A percentile compares a stretch with the other conserved stretches of the same genome.
These are phyloP conservation scores for Brachionus manjavacas DNA, from an alignment of 1,140 invertebrate species.

Conservation along the genomic window DNA sequence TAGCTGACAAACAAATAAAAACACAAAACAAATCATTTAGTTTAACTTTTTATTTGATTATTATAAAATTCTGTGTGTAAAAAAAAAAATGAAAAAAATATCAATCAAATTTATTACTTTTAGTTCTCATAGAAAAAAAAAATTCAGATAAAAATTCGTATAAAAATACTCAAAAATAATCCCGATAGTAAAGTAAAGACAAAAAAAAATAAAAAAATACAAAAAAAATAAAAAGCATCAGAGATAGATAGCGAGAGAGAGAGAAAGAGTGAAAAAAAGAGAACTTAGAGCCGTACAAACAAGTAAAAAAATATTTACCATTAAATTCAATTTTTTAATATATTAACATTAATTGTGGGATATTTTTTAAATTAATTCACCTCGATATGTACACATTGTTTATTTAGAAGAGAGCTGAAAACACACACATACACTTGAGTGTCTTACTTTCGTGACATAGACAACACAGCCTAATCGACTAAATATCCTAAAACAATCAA, in stretches of 20 bases:
- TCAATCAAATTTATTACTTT: background rate
- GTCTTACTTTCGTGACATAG: background rate
- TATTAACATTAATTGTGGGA: background rate
- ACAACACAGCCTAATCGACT: background rate
- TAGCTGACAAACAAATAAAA: background rate
- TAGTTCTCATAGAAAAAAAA: background rate
- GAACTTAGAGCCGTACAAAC: slow-evolving; percentile 15
- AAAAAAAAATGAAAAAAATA: too few relatives aligned
- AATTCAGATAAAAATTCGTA: background rate
- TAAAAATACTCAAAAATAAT: slow-evolving; percentile 8
- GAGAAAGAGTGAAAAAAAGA: background rate
- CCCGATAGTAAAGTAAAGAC: background rate
- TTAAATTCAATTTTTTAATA: background rate
- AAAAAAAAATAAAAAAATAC: background rate
- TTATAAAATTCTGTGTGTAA: slow-evolving; percentile 1
- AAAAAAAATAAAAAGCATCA: background rate
- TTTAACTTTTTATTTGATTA: slow-evolving; percentile 3
- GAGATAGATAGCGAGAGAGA: too few relatives aligned
- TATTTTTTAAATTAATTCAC: background rate
- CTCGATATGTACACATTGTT: background rate
- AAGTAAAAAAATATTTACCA: background rate
- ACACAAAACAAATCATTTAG: background rate
- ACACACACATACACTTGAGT: background rate
- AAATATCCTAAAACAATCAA: background rate
- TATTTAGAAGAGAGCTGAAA: background rate